phyloP scores from a whole-genome alignment of 2,888 invertebrate species.

The Cremastinae sp. region DNA sequence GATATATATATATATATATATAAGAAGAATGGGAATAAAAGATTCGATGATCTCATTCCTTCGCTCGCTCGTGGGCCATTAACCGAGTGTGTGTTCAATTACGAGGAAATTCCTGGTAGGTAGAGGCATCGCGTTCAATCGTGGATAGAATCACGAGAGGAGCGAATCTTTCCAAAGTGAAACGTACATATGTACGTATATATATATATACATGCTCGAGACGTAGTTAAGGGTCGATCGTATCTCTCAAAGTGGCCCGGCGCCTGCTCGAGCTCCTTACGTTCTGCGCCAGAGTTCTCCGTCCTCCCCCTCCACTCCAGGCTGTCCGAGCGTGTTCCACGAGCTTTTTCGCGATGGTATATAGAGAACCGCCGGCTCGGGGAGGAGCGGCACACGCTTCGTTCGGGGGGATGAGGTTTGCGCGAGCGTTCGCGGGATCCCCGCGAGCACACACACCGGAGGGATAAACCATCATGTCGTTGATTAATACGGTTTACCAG shows the following conservation, averaged over 20 bases:
- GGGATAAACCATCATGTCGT: slow-evolving; percentile 80
- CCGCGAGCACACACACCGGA: slow-evolving; percentile 63
- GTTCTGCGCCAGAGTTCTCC: slow-evolving; percentile 61
- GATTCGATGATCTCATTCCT: not conserved
- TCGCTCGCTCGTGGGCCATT: slow-evolving; percentile 18
- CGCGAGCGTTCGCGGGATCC: slow-evolving; percentile 34
- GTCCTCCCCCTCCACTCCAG: slow-evolving; percentile 37
- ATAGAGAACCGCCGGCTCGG: slow-evolving; percentile 28
- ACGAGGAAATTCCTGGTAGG: slow-evolving; percentile 46
- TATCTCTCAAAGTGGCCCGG: slow-evolving; percentile 75
- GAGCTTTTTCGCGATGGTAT: slow-evolving; percentile 13
- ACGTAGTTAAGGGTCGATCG: slow-evolving; percentile 76
- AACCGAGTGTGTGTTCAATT: slow-evolving; percentile 54
- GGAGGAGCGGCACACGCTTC: slow-evolving; percentile 49
- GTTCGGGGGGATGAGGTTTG: slow-evolving; percentile 55
- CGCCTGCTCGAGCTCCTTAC: slow-evolving; percentile 70
- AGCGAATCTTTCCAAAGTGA: slow-evolving; percentile 42
- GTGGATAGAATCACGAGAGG: slow-evolving; percentile 53
- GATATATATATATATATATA: too few relatives aligned
- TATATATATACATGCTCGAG: slow-evolving; percentile 51
- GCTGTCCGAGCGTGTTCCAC: not conserved
- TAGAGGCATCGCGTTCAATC: slow-evolving; percentile 39
- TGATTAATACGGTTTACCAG: slow-evolving; percentile 81
- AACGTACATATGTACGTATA: slow-evolving; percentile 55
- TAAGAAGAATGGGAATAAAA: too few relatives aligned